Percentiles rank a stretch among this genome's conserved stretches.
Conservation (phyloP, 2,888 invertebrate genomes). For the Ernsta delagoae region DNA sequence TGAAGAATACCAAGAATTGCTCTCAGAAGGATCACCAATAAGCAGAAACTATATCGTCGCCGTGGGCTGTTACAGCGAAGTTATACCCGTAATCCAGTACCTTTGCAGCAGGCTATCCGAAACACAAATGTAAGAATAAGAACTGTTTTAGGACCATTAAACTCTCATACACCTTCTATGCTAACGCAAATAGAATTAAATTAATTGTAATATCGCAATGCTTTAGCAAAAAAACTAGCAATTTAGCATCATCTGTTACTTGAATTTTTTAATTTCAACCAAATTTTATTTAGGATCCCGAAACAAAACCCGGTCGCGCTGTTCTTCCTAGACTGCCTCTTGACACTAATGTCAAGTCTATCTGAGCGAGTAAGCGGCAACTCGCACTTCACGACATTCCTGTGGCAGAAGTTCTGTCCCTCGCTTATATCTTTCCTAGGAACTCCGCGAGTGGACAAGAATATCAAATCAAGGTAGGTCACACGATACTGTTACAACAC, state of each 20-base stretch:
- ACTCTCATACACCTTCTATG: too few species aligned
- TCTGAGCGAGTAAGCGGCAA: slow-evolving; percentile 93
- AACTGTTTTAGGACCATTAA: too few species aligned
- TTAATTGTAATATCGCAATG: too few species aligned
- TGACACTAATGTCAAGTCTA: slow-evolving; percentile 92
- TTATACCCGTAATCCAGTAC: slow-evolving; percentile 95
- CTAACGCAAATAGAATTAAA: too few species aligned
- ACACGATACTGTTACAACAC: neutral
- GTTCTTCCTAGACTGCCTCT: slow-evolving; percentile 93
- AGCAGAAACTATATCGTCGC: slow-evolving; percentile 85
- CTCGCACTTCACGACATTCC: slow-evolving; percentile 93
- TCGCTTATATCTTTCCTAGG: slow-evolving; percentile 94
- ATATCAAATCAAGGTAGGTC: slow-evolving; percentile 87
- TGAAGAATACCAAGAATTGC: slow-evolving; percentile 90
- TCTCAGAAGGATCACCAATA: slow-evolving; percentile 79
- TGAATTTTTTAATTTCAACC: neutral
- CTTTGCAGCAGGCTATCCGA: slow-evolving; percentile 94
- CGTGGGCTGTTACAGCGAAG: slow-evolving; percentile 95
- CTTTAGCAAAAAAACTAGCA: too few species aligned
- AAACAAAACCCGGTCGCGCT: slow-evolving; percentile 88
- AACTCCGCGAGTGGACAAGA: slow-evolving; percentile 93
- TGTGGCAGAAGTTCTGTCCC: slow-evolving; percentile 97
- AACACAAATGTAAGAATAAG: slow-evolving; percentile 87
- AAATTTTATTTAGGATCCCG: slow-evolving; percentile 75
- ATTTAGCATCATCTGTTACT: neutral